Percentiles rank a stretch among this genome's conserved stretches.
Conservation (phyloP, 2,888 invertebrate species). For the Oscheius sp. region DNA sequence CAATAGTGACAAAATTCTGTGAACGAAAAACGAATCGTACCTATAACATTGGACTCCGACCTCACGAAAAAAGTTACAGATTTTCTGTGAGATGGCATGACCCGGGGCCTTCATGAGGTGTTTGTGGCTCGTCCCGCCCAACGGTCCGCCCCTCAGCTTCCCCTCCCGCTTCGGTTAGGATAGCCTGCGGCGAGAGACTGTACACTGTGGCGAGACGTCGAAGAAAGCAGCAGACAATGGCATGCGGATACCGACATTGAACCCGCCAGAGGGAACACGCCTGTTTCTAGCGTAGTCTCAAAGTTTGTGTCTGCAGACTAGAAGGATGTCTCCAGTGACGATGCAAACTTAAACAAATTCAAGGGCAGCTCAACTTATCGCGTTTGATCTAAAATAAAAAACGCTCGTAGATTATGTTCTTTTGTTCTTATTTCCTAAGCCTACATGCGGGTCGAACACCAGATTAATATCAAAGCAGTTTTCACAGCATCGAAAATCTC, state of each 20-base stretch:
- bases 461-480: too few relatives aligned
- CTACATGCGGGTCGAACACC: too few relatives aligned
- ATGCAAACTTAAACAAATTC: too few relatives aligned
- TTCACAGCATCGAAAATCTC: too few relatives aligned
- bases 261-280: conserved; percentile 10
- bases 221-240: conserved; percentile 33
- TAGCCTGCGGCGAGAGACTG: conserved; percentile 33
- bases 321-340: too few relatives aligned
- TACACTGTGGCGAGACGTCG: conserved; percentile 15
- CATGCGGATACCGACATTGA: conserved; percentile 34
- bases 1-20: background rate
- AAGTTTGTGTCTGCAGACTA: background rate
- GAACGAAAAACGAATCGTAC: conserved; percentile 35
- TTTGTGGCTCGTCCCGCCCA: conserved; percentile 25
- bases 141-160: conserved; percentile 32
- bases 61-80: conserved; percentile 57
- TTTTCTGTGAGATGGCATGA: conserved; percentile 56
- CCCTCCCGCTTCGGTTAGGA: conserved; percentile 34
- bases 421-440: too few relatives aligned
- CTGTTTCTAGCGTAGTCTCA: background rate
- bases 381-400: too few relatives aligned
- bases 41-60: conserved; percentile 60
- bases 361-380: too few relatives aligned
- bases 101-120: conserved; percentile 62
- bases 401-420: too few relatives aligned